phyloP scores from a whole-genome alignment of 2,888 invertebrate species.

The Endotricha flammealis region DNA sequence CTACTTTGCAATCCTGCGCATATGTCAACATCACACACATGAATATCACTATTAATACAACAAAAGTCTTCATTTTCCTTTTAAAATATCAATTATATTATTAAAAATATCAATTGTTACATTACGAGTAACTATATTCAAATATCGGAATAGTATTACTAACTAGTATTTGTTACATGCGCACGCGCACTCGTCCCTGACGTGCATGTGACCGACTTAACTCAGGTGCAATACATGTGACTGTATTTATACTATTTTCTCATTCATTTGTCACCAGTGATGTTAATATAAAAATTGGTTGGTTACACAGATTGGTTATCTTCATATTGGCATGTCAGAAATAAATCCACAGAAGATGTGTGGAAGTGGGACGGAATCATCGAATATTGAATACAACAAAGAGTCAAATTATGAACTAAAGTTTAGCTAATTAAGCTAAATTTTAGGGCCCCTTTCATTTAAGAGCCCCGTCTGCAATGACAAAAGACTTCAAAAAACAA shows the following conservation, averaged over 20 bases:
- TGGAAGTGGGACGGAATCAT: no score
- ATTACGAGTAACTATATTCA: slow-evolving; percentile 15
- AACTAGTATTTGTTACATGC: slow-evolving; percentile 18
- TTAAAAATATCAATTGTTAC: slow-evolving; percentile 9
- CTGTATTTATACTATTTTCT: slow-evolving; percentile 1
- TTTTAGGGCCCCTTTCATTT: no score
- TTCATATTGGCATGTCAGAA: no score
- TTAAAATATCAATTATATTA: no score
- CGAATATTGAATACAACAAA: no score
- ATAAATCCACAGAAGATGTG: no score
- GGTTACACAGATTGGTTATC: no score
- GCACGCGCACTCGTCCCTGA: slow-evolving; percentile 38
- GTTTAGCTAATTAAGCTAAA: no score
- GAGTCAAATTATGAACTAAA: no score
- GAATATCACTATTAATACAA: slow-evolving; percentile 23
- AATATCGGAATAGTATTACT: background rate
- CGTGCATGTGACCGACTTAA: slow-evolving; percentile 45
- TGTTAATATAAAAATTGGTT: no score
- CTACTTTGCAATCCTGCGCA: slow-evolving; percentile 59
- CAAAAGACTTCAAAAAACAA: no score
- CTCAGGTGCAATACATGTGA: slow-evolving; percentile 27
- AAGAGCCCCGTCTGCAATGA: no score
- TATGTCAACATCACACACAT: slow-evolving; percentile 24
- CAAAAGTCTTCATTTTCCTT: slow-evolving; percentile 16
- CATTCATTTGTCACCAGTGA: background rate